Base-by-base conservation (phyloP, 2,797 vertebrate species). In the Erpetoichthys calabaricus region DNA sequence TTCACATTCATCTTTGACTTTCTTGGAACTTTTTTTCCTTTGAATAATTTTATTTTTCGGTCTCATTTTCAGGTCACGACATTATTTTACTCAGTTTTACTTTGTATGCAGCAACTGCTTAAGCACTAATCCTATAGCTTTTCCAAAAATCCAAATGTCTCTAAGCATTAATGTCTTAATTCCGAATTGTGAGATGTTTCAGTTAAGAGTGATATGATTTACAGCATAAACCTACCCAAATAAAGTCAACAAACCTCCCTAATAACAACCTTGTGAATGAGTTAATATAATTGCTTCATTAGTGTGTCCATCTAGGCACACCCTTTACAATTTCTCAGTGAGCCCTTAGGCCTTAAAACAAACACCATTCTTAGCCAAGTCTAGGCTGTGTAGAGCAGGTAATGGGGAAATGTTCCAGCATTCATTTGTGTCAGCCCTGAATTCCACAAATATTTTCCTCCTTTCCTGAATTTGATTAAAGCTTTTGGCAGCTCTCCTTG, bases 161-260 rank as follows among this genome's bases (percentile, higher is more conserved):
- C 25, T 25, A 25, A 25, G 2, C 25, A 25, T 25, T 25, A 25
- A 25, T 25, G 25, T 25, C 25, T 25, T 25, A 25, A 25, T 59
- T 67, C 5, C n/a, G 57, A 60, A 57, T 63, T 70, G 61, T 68
- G 64, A 67, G 66, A 65, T 62, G 59, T 63, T 69, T 67, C 69
- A 73, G 67, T 63, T 68, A 61, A n/a, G 47, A 25, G 25, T 25
- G 25, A 25, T 25, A 25, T 25, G 25, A 25, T 49, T 49, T n/a
- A 7, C n/a, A 49, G n/a, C 47, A 6, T 49, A 49, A 49, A 49
- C n/a, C 47, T 49, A 49, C 47, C 47, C 7, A 49, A 49, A 7
- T 49, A 49, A 7, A 49, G 1, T 25, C 25, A 25, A 25, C 25
- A 49, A n/a, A 49, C 47, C 47, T 49, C 47, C 47, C 5, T 49